A percentile compares a stretch with the other conserved stretches of the same genome.
Evolutionary conservation across 2,113 vertebrate species (phyloP).

Genomic region (human (Homo sapiens)): DNA sequence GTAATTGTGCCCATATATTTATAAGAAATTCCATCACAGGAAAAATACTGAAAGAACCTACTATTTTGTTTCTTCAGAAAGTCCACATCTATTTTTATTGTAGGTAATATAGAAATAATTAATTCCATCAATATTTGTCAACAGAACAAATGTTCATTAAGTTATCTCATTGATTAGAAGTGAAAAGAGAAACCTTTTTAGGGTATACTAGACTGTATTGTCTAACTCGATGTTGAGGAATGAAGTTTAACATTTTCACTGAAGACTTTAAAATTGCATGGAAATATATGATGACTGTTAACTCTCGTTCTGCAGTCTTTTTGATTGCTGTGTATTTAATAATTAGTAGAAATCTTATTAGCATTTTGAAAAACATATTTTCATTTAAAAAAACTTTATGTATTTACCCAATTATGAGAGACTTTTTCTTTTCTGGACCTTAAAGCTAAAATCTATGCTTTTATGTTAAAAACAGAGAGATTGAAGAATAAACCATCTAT

Average conservation of each 20-base stretch:
- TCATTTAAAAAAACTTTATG: not conserved
- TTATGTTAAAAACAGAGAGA: not conserved
- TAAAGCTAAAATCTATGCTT: not conserved
- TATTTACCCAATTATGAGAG: not conserved
- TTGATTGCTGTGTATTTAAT: not conserved
- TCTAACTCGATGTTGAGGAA: not conserved
- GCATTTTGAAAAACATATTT: not conserved
- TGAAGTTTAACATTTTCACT: not conserved
- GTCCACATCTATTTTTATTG: not conserved
- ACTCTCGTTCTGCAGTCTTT: not conserved
- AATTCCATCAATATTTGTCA: not conserved
- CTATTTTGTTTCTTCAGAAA: not conserved
- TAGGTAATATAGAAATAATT: not conserved
- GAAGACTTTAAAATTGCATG: not conserved
- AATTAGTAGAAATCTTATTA: not conserved
- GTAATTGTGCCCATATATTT: not conserved
- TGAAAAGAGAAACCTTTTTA: not conserved
- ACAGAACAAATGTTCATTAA: not conserved
- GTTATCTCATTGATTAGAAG: not conserved
- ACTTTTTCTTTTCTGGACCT: not conserved
- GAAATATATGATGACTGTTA: not conserved
- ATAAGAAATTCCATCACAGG: not conserved
- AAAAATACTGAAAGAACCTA: not conserved
- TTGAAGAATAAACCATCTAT: not conserved
- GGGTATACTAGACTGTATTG: not conserved